These are phyloP conservation scores for Calyptomena viridis DNA, from an alignment of 2,113 vertebrate genomes.

Conservation along the genomic window DNA sequence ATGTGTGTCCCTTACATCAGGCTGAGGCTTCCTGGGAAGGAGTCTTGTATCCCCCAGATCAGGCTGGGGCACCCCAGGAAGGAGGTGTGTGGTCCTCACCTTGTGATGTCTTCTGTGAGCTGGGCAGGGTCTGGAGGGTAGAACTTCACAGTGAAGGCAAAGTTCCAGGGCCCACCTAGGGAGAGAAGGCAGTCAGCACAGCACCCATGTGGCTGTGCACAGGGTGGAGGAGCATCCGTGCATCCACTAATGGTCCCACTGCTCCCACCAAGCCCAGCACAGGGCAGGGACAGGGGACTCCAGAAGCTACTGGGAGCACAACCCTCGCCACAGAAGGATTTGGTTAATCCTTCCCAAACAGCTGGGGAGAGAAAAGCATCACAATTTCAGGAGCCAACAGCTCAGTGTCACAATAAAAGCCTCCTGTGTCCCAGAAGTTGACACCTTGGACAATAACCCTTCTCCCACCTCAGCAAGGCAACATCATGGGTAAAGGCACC, in stretches of 20 bases:
- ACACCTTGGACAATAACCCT: neutral
- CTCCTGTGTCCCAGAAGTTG: neutral
- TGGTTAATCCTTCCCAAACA: neutral
- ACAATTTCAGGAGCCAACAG: neutral
- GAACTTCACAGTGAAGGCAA: conserved; percentile 95
- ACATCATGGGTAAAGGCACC: neutral
- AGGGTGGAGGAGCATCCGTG: neutral
- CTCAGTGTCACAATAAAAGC: conserved; percentile 42
- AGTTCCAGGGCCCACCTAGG: conserved; percentile 89
- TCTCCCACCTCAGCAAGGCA: neutral
- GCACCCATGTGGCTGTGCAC: fast-evolving
- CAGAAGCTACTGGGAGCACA: neutral
- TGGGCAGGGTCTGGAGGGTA: conserved; percentile 97
- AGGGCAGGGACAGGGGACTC: neutral
- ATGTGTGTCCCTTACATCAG: fast-evolving
- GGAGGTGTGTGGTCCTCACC: conserved; percentile 65
- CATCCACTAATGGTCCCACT: neutral
- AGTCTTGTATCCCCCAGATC: fast-evolving
- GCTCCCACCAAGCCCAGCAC: neutral
- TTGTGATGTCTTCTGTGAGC: conserved; percentile 97
- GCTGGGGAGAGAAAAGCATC: neutral
- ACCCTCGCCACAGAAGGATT: fast-evolving
- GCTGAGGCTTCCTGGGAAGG: neutral
- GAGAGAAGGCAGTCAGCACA: neutral
- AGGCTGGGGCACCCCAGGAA: neutral